Conservation (phyloP, 1,140 invertebrate species). For the Anthonomus grandis region DNA sequence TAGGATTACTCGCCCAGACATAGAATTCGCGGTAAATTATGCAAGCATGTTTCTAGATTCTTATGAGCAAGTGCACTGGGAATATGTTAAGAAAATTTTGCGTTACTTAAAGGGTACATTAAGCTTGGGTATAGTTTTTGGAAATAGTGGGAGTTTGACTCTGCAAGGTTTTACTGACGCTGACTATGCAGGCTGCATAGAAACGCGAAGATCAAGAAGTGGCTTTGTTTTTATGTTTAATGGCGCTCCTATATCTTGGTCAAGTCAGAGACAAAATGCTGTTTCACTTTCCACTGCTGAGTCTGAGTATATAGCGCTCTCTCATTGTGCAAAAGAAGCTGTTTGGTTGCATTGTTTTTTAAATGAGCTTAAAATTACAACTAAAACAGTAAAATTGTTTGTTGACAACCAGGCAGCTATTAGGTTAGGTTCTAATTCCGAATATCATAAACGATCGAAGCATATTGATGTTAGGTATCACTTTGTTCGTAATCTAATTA, state of each 20-base stretch:
- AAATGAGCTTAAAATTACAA: slow-evolving; percentile 42
- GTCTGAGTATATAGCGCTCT: slow-evolving; percentile 45
- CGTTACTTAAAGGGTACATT: slow-evolving; percentile 49
- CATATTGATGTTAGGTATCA: slow-evolving; percentile 44
- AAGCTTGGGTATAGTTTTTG: slow-evolving; percentile 35
- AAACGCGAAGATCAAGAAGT: slow-evolving; percentile 39
- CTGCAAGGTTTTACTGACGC: slow-evolving; percentile 42
- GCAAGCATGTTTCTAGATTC: slow-evolving; percentile 35
- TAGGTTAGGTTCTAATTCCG: not conserved
- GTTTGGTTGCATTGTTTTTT: slow-evolving; percentile 33
- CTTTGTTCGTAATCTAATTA: slow-evolving; percentile 32
- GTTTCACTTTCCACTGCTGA: slow-evolving; percentile 46
- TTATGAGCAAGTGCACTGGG: slow-evolving; percentile 38
- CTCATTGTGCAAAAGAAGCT: slow-evolving; percentile 39
- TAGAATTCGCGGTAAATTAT: slow-evolving; percentile 45
- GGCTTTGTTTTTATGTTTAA: slow-evolving; percentile 44
- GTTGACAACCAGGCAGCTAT: slow-evolving; percentile 13
- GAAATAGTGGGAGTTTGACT: slow-evolving; percentile 7
- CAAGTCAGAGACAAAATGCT: slow-evolving; percentile 42
- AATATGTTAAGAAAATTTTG: slow-evolving; percentile 43
- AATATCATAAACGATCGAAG: slow-evolving; percentile 31
- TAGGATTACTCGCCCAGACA: slow-evolving; percentile 47
- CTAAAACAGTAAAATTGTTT: not conserved
- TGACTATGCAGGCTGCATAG: slow-evolving; percentile 44
- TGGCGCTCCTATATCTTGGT: slow-evolving; percentile 44